Evolutionary conservation across 2,113 vertebrate genomes (phyloP).

Genomic region (Malurus elegans): DNA sequence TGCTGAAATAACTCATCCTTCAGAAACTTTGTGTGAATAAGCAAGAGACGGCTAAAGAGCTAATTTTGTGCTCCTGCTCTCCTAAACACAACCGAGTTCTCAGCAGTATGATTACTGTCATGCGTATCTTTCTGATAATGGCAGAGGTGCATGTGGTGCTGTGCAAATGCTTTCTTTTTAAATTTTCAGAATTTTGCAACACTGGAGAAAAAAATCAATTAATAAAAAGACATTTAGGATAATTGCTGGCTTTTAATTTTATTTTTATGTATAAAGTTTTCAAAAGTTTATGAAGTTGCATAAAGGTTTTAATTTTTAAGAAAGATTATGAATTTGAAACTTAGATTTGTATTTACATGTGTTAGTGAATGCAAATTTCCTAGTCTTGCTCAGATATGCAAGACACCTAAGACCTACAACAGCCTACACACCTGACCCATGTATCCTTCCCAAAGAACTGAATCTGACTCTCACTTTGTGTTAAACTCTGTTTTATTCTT

Average conservation of each 20-base stretch:
- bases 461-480: background rate
- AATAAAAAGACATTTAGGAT: background rate
- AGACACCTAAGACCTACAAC: background rate
- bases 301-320: background rate
- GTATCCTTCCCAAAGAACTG: background rate
- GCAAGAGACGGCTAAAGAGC: background rate
- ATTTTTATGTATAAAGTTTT: background rate
- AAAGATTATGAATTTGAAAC: background rate
- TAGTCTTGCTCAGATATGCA: background rate
- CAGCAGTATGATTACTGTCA: background rate
- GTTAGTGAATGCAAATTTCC: background rate
- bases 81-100: background rate
- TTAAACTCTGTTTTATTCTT: background rate
- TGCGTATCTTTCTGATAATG: background rate
- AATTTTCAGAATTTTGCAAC: background rate
- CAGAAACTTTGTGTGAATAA: background rate
- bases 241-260: background rate
- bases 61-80: background rate
- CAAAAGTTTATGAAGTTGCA: too few species aligned
- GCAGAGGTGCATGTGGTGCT: background rate
- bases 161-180: background rate
- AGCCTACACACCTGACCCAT: background rate
- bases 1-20: background rate
- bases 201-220: background rate
- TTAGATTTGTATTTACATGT: background rate